Evolutionary conservation across 2,797 vertebrate genomes (phyloP).

Genomic region (Rhinichthys osculus): DNA sequence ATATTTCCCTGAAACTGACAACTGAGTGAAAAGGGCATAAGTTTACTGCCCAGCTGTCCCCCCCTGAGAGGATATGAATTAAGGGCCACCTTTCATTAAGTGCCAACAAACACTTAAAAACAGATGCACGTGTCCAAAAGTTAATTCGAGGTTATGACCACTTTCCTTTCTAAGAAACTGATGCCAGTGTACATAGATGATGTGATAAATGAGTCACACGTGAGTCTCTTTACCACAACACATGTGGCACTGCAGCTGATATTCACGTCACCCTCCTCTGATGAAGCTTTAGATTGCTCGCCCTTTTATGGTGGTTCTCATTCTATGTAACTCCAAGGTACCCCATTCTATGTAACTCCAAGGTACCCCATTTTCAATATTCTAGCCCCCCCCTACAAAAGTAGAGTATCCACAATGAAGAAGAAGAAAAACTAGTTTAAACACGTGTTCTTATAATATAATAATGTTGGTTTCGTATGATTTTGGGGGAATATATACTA

Average conservation of each 20-base stretch:
- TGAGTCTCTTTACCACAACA: constrained; percentile 44
- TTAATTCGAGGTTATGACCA: constrained; percentile 41
- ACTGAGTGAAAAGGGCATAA: constrained; percentile 26
- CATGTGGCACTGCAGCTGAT: constrained; percentile 46
- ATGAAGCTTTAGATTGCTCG: neutral
- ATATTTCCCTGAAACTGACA: constrained; percentile 14
- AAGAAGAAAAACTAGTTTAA: too few species aligned
- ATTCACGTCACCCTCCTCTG: constrained; percentile 2
- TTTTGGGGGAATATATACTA: neutral
- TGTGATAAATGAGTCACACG: constrained; percentile 49
- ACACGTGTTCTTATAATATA: too few species aligned
- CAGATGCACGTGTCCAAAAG: constrained; percentile 38
- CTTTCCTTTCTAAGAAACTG: constrained; percentile 16
- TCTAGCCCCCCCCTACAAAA: neutral
- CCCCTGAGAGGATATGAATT: constrained; percentile 48
- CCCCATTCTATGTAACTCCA: neutral
- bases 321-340: neutral
- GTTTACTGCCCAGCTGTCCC: constrained; percentile 53
- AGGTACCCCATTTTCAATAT: neutral
- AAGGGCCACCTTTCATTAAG: constrained; percentile 51
- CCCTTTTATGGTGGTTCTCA: neutral
- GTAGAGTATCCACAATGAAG: too few species aligned
- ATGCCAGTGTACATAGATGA: constrained; percentile 55
- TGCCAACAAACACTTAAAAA: constrained; percentile 54
- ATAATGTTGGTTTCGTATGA: neutral